phyloP scores from a whole-genome alignment of 2,888 invertebrate genomes.

The Neoaliturus tenellus region DNA sequence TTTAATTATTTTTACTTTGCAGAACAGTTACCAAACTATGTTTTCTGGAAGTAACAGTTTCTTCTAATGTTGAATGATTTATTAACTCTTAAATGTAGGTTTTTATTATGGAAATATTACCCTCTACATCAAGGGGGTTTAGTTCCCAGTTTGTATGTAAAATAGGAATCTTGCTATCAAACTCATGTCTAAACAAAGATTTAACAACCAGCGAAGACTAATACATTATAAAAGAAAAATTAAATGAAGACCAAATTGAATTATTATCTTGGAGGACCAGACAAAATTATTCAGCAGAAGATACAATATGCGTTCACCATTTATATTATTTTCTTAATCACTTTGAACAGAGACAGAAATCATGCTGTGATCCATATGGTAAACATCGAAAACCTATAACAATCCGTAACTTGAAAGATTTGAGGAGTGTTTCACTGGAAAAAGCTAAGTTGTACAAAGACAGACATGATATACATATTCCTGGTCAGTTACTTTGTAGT shows the following conservation, averaged over 20 bases:
- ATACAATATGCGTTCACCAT: not conserved
- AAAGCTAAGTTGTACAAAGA: slow-evolving; percentile 18
- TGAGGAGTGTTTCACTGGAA: slow-evolving; percentile 15
- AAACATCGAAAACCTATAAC: not conserved
- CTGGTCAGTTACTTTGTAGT: slow-evolving; percentile 37
- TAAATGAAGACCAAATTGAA: not conserved
- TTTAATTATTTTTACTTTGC: too few species aligned
- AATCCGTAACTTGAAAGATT: slow-evolving; percentile 3
- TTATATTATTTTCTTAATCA: not conserved
- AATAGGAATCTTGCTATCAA: not conserved
- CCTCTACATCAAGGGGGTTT: not conserved
- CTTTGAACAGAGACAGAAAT: slow-evolving; percentile 20
- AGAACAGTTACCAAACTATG: too few species aligned
- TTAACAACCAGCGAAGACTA: not conserved
- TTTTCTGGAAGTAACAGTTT: too few species aligned
- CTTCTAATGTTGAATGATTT: too few species aligned
- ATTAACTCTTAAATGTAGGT: too few species aligned
- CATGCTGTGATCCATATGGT: not conserved
- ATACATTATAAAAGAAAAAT: slow-evolving; percentile 18
- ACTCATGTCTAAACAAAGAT: not conserved
- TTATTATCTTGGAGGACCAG: slow-evolving; percentile 4
- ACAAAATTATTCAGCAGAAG: not conserved
- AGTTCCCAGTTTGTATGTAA: not conserved
- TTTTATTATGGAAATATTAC: too few species aligned
- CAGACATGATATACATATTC: not conserved